Base-by-base conservation (phyloP, 2,888 invertebrate species). In the Erebia aethiops region DNA sequence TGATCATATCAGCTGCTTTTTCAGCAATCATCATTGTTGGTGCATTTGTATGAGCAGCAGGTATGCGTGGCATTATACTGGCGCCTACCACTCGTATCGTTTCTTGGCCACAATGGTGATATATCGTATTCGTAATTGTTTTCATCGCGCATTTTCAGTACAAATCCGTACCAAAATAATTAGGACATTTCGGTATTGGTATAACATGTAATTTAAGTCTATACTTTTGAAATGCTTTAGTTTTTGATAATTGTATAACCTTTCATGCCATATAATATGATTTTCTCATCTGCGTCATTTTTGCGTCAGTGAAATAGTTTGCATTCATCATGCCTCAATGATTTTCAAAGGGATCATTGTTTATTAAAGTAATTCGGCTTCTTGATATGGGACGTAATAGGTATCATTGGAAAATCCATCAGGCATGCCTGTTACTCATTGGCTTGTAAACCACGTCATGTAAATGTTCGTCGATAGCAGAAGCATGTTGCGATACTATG, bases 131-230 rank as follows among this genome's bases (percentile, higher is more conserved):
- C 0, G 94, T 94, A 61, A 93, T 85, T n/a, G 89, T 89, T 71
- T 82, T 88, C 74, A 91, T 87, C 65, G 95, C 95, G 75, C 97
- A 97, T 52, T 93, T 94, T 95, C 96, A 96, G 81, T 96, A 97
- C 7, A 93, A 94, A 79, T 96, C 95, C 0, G 95, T 94, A 51
- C 90, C 87, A 76, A 95, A 94, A 61, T 92, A 85, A 13, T 92
- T 82, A 26, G 91, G 88, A 80, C 96, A 96, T 11, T 93, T 94
- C 0, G 95, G 95, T 69, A 95, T 88, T 0, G 90, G 88, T 14
- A 94, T 87, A 46, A 89, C 88, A 76, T 95, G 95, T 43, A 94
- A 82, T 71, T 87, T 90, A 7, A 94, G 92, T 2, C 94, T 94
- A 74, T 93, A 91, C 75, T 87, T 82, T 73, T 89, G 87, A 85